Evolutionary conservation across 2,888 invertebrate species (phyloP).

Genomic region (Agrypnus murinus): DNA sequence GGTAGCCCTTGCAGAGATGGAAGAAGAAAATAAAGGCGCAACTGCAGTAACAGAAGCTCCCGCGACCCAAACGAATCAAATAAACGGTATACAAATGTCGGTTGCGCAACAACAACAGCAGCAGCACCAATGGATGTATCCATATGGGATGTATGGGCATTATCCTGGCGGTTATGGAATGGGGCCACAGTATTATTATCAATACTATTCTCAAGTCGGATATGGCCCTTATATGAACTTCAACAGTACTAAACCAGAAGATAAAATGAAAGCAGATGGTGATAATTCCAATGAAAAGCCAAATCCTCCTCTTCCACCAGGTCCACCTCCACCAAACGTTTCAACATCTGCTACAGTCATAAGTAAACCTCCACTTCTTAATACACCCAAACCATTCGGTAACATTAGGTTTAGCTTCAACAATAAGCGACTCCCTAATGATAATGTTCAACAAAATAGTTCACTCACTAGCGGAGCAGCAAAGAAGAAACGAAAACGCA

Average conservation of each 20-base stretch:
- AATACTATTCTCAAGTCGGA: constrained; percentile 67
- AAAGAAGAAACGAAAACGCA: constrained; percentile 86
- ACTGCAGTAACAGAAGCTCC: constrained; percentile 20
- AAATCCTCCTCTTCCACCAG: constrained; percentile 75
- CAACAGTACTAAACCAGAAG: constrained; percentile 68
- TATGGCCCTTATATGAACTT: constrained; percentile 58
- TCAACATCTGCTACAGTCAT: constrained; percentile 65
- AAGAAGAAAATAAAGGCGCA: constrained; percentile 39
- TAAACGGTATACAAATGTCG: constrained; percentile 35
- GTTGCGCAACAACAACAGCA: constrained; percentile 33
- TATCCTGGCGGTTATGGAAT: constrained; percentile 51
- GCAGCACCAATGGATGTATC: constrained; percentile 55
- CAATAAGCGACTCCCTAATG: constrained; percentile 64
- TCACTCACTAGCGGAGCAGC: constrained; percentile 73
- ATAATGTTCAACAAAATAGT: constrained; percentile 68
- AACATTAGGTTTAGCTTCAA: constrained; percentile 75
- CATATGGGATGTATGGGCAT: constrained; percentile 55
- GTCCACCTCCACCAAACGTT: constrained; percentile 72
- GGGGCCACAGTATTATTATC: constrained; percentile 68
- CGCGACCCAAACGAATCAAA: constrained; percentile 1
- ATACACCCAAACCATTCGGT: constrained; percentile 69
- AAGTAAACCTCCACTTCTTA: constrained; percentile 68
- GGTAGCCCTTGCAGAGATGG: constrained; percentile 45
- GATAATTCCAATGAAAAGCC: constrained; percentile 64
- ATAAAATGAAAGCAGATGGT: constrained; percentile 52